phyloP scores from a whole-genome alignment of 23 tunicate species.

The Aplidium turbinatum region DNA sequence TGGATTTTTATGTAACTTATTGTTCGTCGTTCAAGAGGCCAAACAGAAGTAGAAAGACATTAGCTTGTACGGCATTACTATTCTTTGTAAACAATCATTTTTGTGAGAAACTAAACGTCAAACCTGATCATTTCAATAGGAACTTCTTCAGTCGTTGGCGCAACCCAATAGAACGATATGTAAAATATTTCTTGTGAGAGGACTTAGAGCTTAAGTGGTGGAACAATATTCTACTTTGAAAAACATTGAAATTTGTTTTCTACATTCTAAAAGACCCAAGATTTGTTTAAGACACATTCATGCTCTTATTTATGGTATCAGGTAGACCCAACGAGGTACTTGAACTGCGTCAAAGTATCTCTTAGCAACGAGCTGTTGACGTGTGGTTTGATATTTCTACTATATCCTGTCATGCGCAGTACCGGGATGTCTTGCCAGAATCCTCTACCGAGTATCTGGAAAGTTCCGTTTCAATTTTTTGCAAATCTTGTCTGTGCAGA shows the following conservation, averaged over 20 bases:
- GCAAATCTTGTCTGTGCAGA: constrained; percentile 53
- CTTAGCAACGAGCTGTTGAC: constrained; percentile 51
- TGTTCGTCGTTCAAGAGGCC: too few relatives aligned
- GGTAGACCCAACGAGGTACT: constrained; percentile 39
- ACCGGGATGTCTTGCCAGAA: constrained; percentile 59
- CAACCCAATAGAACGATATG: too few relatives aligned
- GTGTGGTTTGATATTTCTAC: constrained; percentile 37
- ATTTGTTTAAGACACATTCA: not conserved
- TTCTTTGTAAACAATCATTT: too few relatives aligned
- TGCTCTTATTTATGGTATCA: not conserved
- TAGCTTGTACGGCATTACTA: too few relatives aligned
- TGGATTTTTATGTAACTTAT: too few relatives aligned
- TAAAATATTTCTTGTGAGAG: too few relatives aligned
- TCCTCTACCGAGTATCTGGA: constrained; percentile 61
- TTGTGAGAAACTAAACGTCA: too few relatives aligned
- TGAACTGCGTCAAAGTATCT: constrained; percentile 56
- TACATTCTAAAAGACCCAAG: not conserved
- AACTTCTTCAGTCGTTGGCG: too few relatives aligned
- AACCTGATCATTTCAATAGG: too few relatives aligned
- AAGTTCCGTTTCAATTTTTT: constrained; percentile 37
- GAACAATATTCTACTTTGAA: too few relatives aligned
- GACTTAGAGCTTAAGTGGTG: too few relatives aligned
- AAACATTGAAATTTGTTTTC: not conserved
- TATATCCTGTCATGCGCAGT: constrained; percentile 58
- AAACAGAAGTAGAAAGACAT: too few relatives aligned